Evolutionary conservation across 2,113 vertebrate species (phyloP).

Genomic region (Hippopotamus amphibius): DNA sequence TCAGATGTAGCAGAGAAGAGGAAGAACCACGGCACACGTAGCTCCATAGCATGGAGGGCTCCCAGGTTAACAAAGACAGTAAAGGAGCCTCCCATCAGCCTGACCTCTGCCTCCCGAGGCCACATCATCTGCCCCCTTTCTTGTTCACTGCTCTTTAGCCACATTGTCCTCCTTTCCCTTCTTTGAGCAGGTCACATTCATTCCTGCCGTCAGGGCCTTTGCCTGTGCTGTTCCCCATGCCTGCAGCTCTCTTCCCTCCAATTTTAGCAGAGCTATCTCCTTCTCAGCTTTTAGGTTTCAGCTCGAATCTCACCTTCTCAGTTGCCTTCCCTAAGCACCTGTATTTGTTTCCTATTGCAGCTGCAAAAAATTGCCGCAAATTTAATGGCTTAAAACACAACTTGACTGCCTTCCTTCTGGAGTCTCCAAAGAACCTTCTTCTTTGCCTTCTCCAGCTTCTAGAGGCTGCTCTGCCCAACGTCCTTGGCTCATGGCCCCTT

Average conservation of each 20-base stretch:
- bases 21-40: accelerated
- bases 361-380: neutral
- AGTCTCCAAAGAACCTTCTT: neutral
- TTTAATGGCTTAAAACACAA: neutral
- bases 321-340: neutral
- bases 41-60: neutral
- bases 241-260: neutral
- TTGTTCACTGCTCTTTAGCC: neutral
- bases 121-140: neutral
- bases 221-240: neutral
- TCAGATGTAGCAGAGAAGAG: neutral
- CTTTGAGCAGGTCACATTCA: neutral
- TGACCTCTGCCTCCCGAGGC: neutral
- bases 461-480: neutral
- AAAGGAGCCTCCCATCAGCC: neutral
- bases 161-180: neutral
- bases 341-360: neutral
- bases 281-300: neutral
- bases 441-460: neutral
- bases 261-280: neutral
- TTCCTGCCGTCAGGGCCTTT: neutral
- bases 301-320: neutral
- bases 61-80: neutral
- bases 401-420: neutral
- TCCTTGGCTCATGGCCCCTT: neutral